Base-by-base conservation (phyloP, 2,113 vertebrate genomes). In the Mirza zaza region DNA sequence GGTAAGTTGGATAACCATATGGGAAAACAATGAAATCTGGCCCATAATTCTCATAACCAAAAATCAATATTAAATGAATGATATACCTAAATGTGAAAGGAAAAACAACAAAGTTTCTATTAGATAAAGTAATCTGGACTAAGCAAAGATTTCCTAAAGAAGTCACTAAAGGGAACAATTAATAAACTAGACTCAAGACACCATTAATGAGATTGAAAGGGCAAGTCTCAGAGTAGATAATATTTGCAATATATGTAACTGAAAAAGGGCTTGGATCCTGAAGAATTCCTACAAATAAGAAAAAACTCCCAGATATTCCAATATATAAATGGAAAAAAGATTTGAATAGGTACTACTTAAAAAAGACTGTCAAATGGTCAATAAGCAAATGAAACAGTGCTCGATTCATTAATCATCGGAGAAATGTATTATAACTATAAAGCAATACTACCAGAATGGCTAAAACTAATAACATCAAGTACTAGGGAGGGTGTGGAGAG, bases 401-500 rank as follows among this genome's bases (percentile, higher is more conserved):
- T 92, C 23, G 85, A 73, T 59, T 85, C 85, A 59, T 87, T 67
- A 86, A 68, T 90, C 36, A 79, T 50, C 29, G 81, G 29, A 95
- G 27, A 90, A 95, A 93, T 75, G 6, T 80, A 65, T 70, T 96
- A 75, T 67, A 90, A 76, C 39, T 65, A 55, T 59, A 85, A 80
- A 75, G 34, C 57, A 80, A 8, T 42, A 77, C 7, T n/a, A 81
- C 14, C 2, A 73, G 73, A 92, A 81, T 32, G 48, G 39, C 88
- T 61, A 90, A 75, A 92, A 89, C 48, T 67, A 80, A 81, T 77
- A 88, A 32, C 29, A 71, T 73, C 32, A 95, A 94, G 52, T 63
- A 70, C 14, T 8, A 15, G 14, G 36, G 18, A 94, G 61, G 67
- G 88, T 52, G 6, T n/a, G 59, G 67, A 88, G 39, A 57, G 7